Evolutionary conservation across 2,888 invertebrate species (phyloP), one percentile per base, ranked within the genome.

Genomic region (Sphaeridia pumilis): DNA sequence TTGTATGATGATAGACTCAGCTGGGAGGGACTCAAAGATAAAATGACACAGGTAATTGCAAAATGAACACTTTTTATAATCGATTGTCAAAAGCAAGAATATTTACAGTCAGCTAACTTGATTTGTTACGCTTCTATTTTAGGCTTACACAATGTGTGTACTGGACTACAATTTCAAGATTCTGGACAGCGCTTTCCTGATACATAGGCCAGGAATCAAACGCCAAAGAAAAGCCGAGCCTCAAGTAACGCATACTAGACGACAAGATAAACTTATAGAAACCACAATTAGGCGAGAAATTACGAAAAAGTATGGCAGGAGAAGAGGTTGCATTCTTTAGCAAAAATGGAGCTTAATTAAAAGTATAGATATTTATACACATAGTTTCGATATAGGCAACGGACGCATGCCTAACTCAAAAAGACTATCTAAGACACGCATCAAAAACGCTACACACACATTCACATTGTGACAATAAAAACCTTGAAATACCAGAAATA

Each of bases 1-100:
- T 76, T 84, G 60, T 92, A 92, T 69, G 92, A 92, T 64, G 90
- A 92, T 70, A 76, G 90, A 67, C 79, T 92, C 54, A 87, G 86
- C 69, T 92, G 92, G 89, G 90, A 93, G 70, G 92, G 92, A 36
- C 87, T 87, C 71, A 84, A 87, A 71, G 92, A 93, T 72, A 92
- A 92, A 74, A 92, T 92, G 90, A 86, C 89, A 55, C 90, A 90
- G 83, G 90, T 89, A 55, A 49, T 4, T 34, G 17, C 4, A 14
- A 22, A 22, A 22, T 38, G 26, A 14, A 24, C 17, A 10, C 7
- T 14, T 31, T 10, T 10, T 10, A 14, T 14, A 7, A 14, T 14
- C 7, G 31, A 10, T 7, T 31, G 14, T 7, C 14, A 31, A 31
- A 31, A 31, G 31, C 31, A 31, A 7, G 14, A 10, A 14, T 10